Conservation (phyloP, 2,797 vertebrate species). For the Enteromius paludinosus region DNA sequence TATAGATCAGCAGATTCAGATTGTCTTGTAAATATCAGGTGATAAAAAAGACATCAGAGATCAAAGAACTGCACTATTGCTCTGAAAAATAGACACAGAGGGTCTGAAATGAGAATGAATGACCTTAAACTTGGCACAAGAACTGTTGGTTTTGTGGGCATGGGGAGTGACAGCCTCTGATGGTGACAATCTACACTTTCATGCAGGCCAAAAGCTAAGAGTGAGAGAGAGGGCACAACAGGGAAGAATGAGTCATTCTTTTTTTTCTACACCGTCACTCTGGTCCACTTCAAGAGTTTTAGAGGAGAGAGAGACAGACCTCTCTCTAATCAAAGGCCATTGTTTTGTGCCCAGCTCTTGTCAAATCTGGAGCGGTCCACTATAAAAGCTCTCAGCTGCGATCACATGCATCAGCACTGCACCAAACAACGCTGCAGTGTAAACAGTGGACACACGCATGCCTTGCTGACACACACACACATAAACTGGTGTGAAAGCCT, state of each 20-base stretch:
- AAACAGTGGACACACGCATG: conserved; percentile 7
- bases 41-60: not conserved
- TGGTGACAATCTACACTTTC: conserved; percentile 35
- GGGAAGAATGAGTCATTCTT: conserved; percentile 21
- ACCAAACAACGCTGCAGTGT: conserved; percentile 31
- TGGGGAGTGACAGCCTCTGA: conserved; percentile 12
- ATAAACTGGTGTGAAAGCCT: not conserved
- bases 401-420: conserved; percentile 21
- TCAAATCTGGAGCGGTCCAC: conserved; percentile 27
- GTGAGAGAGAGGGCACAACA: not conserved
- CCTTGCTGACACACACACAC: not conserved
- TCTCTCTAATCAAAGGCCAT: conserved; percentile 48
- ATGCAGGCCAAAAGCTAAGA: conserved; percentile 16
- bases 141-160: not conserved
- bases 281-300: conserved; percentile 30
- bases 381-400: conserved; percentile 34
- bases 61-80: not conserved
- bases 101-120: not conserved
- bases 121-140: not conserved
- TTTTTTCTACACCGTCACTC: conserved; percentile 9
- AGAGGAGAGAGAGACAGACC: conserved; percentile 14
- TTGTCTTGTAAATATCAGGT: not conserved
- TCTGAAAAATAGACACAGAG: not conserved
- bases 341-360: conserved; percentile 35
- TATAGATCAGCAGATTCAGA: not conserved